Base-by-base conservation (phyloP, 1,140 invertebrate genomes). In the Bombus cullumanus region DNA sequence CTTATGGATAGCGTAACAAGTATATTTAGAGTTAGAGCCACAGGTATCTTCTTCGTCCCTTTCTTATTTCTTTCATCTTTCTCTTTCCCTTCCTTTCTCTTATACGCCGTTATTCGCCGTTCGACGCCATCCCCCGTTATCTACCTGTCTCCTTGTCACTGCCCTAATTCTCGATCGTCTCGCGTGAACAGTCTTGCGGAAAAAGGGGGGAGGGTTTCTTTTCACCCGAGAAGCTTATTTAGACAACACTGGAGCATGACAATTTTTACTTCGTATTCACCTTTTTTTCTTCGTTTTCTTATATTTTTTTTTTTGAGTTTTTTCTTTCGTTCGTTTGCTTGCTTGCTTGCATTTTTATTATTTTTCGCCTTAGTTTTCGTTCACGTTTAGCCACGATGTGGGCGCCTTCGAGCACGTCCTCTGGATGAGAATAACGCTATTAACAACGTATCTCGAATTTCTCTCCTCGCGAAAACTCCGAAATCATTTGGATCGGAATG, bases 1-100 rank as follows among this genome's bases (percentile, higher is more conserved):
- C 93, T 94, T 94, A 94, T 93, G 81, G 94, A 94, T 93, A 94
- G 93, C 92, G 90, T 94, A 89, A 93, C 92, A 93, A 91, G 91
- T 93, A 89, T 93, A 91, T 94, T 94, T 93, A 92, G 91, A 94
- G 92, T 92, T 94, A 93, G 90, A 93, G 91, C 91, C 91, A 89
- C 91, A 91, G 91, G 89, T 94, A 92, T 91, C 28, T 77, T 80
- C 64, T 88, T 91, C 81, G 88, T 91, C 90, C 91, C 62, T 88
- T 85, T 83, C 43, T 39, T 84, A 6, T 62, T 34, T 41, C 25
- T 57, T 81, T 85, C 77, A 64, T 68, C 83, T 88, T 59, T 73
- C 10, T 47, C 31, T 81, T 41, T 25, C 8, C 25, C n/a, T n/a
- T 68, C 64, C 37, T 73, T 57, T n/a, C 37, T 43, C 78, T 39